Evolutionary conservation across 1,140 invertebrate species (phyloP).

Genomic region (Drosophila cardini): DNA sequence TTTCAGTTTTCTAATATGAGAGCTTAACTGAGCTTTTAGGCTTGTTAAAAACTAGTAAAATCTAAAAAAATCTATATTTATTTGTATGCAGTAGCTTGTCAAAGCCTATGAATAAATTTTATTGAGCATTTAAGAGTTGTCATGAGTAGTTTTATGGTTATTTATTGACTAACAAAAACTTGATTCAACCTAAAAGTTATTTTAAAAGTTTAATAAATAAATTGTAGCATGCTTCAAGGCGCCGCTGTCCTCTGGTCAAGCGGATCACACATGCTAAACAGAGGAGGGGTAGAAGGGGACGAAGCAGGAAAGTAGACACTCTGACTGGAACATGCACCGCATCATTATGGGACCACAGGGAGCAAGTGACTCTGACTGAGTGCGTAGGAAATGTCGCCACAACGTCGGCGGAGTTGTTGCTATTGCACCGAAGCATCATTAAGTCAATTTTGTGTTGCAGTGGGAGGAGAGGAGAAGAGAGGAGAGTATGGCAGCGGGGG

Average conservation of each 20-base stretch:
- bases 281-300: not conserved
- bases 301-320: not conserved
- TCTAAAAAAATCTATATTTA: too few species aligned
- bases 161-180: not conserved
- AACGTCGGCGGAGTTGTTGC: slow-evolving; percentile 22
- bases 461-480: not conserved
- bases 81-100: too few species aligned
- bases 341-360: slow-evolving; percentile 68
- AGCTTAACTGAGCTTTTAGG: too few species aligned
- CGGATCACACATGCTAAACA: slow-evolving; percentile 38
- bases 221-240: slow-evolving; percentile 40
- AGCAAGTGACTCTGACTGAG: slow-evolving; percentile 42
- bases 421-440: slow-evolving; percentile 59
- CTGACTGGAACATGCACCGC: slow-evolving; percentile 54
- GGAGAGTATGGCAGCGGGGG: not conserved
- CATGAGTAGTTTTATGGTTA: too few species aligned
- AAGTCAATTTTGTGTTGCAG: slow-evolving; percentile 57
- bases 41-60: too few species aligned
- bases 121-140: too few species aligned
- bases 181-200: too few species aligned
- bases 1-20: too few species aligned
- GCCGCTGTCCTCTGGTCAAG: slow-evolving; percentile 31
- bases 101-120: too few species aligned
- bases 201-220: slow-evolving; percentile 1
- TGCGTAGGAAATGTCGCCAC: slow-evolving; percentile 53